Evolutionary conservation across 2,888 invertebrate species (phyloP).

Genomic region (Mesorhabditis spiculigera): DNA sequence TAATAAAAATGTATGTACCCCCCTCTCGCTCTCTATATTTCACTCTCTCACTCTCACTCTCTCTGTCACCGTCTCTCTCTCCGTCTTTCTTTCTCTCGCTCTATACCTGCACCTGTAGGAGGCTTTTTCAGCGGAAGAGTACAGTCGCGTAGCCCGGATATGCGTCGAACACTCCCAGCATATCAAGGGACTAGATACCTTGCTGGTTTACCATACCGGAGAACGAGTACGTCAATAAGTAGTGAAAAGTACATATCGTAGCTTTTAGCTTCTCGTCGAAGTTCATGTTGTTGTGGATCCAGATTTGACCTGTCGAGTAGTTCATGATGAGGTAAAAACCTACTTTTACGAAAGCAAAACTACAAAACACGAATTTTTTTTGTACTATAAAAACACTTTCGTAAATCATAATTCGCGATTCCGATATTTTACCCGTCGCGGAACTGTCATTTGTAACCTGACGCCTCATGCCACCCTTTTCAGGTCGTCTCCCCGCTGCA

Average conservation of each 20-base stretch:
- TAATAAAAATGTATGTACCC: no score
- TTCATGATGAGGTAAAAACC: background rate
- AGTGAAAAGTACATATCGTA: background rate
- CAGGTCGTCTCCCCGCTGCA: background rate
- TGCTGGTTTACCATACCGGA: background rate
- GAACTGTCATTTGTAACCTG: no score
- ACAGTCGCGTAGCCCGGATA: background rate
- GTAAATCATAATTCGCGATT: background rate
- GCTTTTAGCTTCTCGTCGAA: background rate
- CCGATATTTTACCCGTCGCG: no score
- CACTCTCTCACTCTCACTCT: no score
- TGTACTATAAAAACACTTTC: background rate
- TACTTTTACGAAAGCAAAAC: background rate
- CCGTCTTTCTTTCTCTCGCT: no score
- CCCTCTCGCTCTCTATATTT: no score
- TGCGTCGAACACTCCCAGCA: background rate
- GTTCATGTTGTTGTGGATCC: background rate
- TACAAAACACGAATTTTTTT: background rate
- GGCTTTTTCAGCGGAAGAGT: background rate
- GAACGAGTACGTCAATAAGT: background rate
- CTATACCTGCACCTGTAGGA: no score
- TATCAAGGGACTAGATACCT: background rate
- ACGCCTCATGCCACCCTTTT: background rate
- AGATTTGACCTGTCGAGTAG: background rate
- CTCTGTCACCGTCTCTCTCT: no score